phyloP scores from a whole-genome alignment of 1,140 invertebrate species.

The Manduca sexta region DNA sequence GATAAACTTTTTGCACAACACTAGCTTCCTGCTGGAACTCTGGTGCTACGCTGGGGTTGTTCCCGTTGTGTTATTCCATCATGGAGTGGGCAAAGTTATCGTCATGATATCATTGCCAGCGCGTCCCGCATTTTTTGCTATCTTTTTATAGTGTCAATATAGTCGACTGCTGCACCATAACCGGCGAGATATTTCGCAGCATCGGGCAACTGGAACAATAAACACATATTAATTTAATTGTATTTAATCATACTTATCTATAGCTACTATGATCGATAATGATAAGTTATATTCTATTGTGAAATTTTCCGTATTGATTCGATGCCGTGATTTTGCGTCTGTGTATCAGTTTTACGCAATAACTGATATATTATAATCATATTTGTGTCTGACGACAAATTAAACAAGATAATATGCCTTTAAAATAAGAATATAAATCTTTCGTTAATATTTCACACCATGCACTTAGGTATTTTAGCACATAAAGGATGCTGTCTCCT shows the following conservation, averaged over 20 bases:
- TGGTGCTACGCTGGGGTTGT: conserved; percentile 9
- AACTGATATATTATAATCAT: too few relatives aligned
- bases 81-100: conserved; percentile 7
- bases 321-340: too few relatives aligned
- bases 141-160: conserved; percentile 15
- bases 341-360: too few relatives aligned
- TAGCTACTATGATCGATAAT: not conserved
- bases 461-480: too few relatives aligned
- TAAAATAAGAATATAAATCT: too few relatives aligned
- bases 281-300: too few relatives aligned
- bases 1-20: conserved; percentile 23
- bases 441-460: too few relatives aligned
- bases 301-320: too few relatives aligned
- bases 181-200: conserved; percentile 55
- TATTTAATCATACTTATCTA: not conserved
- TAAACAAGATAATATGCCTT: too few relatives aligned
- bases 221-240: not conserved
- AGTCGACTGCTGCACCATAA: conserved; percentile 65
- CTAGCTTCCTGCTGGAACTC: conserved; percentile 24
- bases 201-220: conserved; percentile 62
- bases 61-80: conserved; percentile 10
- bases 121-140: conserved; percentile 25
- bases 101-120: conserved; percentile 35
- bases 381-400: too few relatives aligned
- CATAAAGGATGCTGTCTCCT: too few relatives aligned